Evolutionary conservation across 1,140 invertebrate species (phyloP).

Genomic region (Drosophila orena): DNA sequence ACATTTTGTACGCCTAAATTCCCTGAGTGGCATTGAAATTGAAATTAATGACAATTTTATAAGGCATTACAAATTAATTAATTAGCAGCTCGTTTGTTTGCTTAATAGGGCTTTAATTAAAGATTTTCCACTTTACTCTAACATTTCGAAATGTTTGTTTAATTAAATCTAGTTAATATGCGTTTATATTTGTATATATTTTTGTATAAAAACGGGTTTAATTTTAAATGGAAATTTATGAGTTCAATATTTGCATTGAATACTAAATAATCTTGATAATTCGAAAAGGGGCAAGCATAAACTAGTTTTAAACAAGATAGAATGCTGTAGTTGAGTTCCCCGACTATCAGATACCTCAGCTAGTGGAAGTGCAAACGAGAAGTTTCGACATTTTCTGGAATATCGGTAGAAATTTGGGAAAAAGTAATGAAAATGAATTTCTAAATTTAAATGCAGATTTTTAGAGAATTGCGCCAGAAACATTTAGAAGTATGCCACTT

Average conservation of each 20-base stretch:
- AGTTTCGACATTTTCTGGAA: too few relatives aligned
- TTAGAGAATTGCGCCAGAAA: too few relatives aligned
- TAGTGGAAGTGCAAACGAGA: too few relatives aligned
- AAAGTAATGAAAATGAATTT: too few relatives aligned
- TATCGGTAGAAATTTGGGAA: too few relatives aligned
- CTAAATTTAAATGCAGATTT: too few relatives aligned
- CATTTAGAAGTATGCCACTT: too few relatives aligned
- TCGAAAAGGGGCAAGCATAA: slow-evolving; percentile 12
- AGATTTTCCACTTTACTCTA: slow-evolving; percentile 20
- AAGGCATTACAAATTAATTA: slow-evolving; percentile 72
- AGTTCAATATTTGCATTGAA: slow-evolving; percentile 37
- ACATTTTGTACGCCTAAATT: slow-evolving; percentile 17
- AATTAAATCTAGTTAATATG: slow-evolving; percentile 11
- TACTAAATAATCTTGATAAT: slow-evolving; percentile 30
- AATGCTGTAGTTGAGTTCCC: too few relatives aligned
- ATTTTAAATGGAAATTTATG: slow-evolving; percentile 41
- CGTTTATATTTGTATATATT: slow-evolving; percentile 11
- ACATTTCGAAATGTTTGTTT: slow-evolving; percentile 7
- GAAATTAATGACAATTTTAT: slow-evolving; percentile 72
- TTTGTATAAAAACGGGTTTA: slow-evolving; percentile 18
- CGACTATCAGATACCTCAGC: too few relatives aligned
- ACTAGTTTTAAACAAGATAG: slow-evolving; percentile 4
- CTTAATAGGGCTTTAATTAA: slow-evolving; percentile 68
- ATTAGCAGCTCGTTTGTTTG: slow-evolving; percentile 66
- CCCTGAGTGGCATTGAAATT: slow-evolving; percentile 23